A percentile compares a stretch with the other conserved stretches of the same genome.
Evolutionary conservation across 1,140 invertebrate genomes (phyloP).

Genomic region (Latrodectus geometricus): DNA sequence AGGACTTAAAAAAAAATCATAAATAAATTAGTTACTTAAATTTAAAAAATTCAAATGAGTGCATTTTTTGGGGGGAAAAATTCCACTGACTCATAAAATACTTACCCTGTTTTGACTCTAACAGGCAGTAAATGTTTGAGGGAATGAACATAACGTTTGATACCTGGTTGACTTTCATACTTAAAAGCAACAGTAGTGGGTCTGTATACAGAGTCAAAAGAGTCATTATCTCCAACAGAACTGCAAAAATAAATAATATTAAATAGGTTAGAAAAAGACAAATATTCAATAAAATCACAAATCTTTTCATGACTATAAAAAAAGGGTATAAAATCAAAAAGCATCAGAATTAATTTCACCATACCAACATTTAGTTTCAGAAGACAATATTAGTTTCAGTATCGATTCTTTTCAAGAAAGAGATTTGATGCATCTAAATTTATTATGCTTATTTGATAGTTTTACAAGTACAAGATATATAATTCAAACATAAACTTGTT

Average conservation of each 20-base stretch:
- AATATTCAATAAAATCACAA: not conserved
- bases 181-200: constrained; percentile 57
- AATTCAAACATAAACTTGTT: too few relatives aligned
- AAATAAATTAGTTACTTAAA: not conserved
- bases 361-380: not conserved
- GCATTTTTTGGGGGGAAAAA: not conserved
- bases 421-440: too few relatives aligned
- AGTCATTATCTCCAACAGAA: constrained; percentile 55
- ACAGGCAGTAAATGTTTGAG: constrained; percentile 60
- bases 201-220: constrained; percentile 57
- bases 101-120: constrained; percentile 56
- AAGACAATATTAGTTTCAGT: not conserved
- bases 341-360: not conserved
- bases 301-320: not conserved
- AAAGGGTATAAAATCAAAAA: not conserved
- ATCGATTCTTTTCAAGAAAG: too few relatives aligned
- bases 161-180: constrained; percentile 56
- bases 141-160: constrained; percentile 48
- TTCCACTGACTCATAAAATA: not conserved
- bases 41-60: not conserved
- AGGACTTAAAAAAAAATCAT: constrained; percentile 60
- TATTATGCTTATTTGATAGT: too few relatives aligned
- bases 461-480: too few relatives aligned
- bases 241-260: constrained; percentile 12
- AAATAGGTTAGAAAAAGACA: not conserved